Base-by-base conservation (phyloP, 1,140 invertebrate genomes). In the Lordiphosa clarofinis region DNA sequence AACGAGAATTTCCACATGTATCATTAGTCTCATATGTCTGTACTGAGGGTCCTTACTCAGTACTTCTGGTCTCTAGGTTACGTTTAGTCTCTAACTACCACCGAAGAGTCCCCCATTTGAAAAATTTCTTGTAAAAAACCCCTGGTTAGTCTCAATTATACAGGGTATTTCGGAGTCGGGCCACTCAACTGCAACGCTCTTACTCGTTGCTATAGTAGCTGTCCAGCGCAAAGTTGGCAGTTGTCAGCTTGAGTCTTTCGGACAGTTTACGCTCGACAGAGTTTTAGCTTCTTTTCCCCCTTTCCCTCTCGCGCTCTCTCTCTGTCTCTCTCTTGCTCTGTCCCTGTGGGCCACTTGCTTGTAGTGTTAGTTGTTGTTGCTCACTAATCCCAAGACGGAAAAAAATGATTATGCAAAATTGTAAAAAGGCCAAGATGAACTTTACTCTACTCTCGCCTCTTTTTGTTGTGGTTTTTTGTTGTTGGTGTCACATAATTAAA, bases 401-500 rank as follows among this genome's bases (percentile, higher is more conserved):
- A 24, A 57, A 58, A 52, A 1, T 53, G 58, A 55, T 64, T 64
- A 64, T 64, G 63, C 52, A 49, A 37, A 65, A 66, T 37, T 56
- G 42, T 1, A 13, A 36, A 12, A n/a, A 8, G 43, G 21, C 21
- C 4, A 10, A 3, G 42, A 28, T 28, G 11, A 46, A 46, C 43
- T 46, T 46, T 31, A 31, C 7, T 46, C 43, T 13, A 13, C 11
- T 46, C 31, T 33, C 2, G 24, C 9, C 31, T 8, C 31, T 24
- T 44, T 31, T 24, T 43, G 9, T 21, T 37, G 19, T 8, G 37
- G 8, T n/a, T 42, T 64, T 19, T 9, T 47, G 43, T 13, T 61
- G 53, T 19, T 57, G 43, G 39, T 39, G 55, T 47, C 64, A 35
- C 63, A 53, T 68, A 68, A 68, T 68, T 68, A 68, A 68, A 68